Percentiles rank a stretch among this genome's conserved stretches.
Conservation (phyloP, 2,888 invertebrate genomes). For the Ochropleura leucogaster region DNA sequence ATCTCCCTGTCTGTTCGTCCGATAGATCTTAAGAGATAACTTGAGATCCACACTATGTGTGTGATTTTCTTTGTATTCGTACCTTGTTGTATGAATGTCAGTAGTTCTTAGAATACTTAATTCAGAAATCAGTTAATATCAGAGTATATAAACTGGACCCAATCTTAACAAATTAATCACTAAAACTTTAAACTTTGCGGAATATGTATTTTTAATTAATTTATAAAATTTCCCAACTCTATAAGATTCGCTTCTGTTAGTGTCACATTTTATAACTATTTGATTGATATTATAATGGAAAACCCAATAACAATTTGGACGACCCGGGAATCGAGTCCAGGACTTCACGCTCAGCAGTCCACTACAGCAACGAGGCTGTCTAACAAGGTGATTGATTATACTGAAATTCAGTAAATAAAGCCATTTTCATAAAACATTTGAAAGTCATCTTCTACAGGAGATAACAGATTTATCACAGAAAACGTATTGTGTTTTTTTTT, state of each 20-base stretch:
- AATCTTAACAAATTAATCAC: not conserved
- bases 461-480: slow-evolving; percentile 4
- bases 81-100: not conserved
- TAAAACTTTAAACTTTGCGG: not conserved
- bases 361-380: not conserved
- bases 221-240: slow-evolving; percentile 15
- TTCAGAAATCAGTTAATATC: not conserved
- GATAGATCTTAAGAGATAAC: not conserved
- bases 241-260: slow-evolving; percentile 22
- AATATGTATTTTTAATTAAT: slow-evolving; percentile 9
- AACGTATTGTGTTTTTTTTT: not conserved
- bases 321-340: too few relatives aligned
- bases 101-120: too few relatives aligned
- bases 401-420: slow-evolving; percentile 24
- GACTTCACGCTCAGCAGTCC: too few relatives aligned
- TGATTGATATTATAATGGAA: too few relatives aligned
- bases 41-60: not conserved
- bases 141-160: not conserved
- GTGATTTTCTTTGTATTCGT: not conserved
- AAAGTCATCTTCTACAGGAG: slow-evolving; percentile 10
- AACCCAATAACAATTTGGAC: too few relatives aligned
- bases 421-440: slow-evolving; percentile 19
- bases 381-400: slow-evolving; percentile 43
- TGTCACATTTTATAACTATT: too few relatives aligned
- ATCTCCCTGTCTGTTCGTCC: not conserved